These are phyloP conservation scores for Acleris holmiana DNA, from an alignment of 2,888 invertebrate species.

Conservation along the genomic window DNA sequence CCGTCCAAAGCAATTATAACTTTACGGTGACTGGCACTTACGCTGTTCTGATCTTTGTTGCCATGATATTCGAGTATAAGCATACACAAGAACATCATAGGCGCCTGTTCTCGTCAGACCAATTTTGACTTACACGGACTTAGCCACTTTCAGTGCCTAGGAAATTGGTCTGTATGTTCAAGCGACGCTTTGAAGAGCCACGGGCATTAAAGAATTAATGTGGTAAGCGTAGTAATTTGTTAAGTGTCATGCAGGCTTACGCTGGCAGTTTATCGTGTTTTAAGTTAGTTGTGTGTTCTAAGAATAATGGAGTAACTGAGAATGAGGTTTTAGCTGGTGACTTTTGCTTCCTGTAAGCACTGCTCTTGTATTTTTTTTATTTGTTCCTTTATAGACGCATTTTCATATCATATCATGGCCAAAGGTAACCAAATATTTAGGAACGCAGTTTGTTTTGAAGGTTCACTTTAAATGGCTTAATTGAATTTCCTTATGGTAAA, in stretches of 20 bases:
- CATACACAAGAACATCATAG: too few species aligned
- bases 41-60: too few species aligned
- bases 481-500: too few species aligned
- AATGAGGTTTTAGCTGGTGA: not conserved
- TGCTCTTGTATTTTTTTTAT: too few species aligned
- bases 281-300: conserved; percentile 11
- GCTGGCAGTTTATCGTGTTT: conserved; percentile 1
- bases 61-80: too few species aligned
- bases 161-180: not conserved
- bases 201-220: conserved; percentile 5
- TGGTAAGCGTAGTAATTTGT: conserved; percentile 25
- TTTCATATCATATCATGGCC: not conserved
- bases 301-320: not conserved
- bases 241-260: conserved; percentile 17
- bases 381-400: too few species aligned
- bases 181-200: conserved; percentile 1
- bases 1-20: too few species aligned
- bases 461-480: too few species aligned
- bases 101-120: too few species aligned
- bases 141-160: not conserved
- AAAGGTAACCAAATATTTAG: not conserved
- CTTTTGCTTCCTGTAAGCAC: not conserved
- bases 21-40: too few species aligned
- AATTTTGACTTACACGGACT: too few species aligned
- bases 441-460: too few species aligned